These are phyloP conservation scores for Larimichthys polyactis DNA, from an alignment of 2,113 vertebrate species.

Conservation along the genomic window DNA sequence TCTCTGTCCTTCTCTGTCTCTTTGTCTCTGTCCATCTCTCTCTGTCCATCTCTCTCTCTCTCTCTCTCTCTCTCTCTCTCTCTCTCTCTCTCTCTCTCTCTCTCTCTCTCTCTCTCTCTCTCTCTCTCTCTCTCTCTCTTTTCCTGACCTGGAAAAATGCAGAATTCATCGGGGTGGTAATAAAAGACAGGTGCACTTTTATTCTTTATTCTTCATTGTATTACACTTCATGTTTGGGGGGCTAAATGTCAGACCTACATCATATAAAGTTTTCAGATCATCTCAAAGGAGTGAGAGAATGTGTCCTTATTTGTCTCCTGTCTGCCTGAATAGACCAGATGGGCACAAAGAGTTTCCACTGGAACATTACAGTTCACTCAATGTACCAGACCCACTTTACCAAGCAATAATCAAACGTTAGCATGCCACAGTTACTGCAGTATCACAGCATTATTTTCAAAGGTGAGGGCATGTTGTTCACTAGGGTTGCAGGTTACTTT, in stretches of 20 bases:
- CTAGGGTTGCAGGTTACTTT: not conserved
- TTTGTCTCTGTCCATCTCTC: not conserved
- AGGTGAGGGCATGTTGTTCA: not conserved
- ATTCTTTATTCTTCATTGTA: conserved; percentile 24
- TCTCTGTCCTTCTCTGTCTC: conserved; percentile 7
- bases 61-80: not conserved
- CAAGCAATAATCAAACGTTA: not conserved
- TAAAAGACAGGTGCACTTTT: conserved; percentile 80
- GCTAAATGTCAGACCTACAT: conserved; percentile 55
- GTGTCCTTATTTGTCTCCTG: conserved; percentile 27
- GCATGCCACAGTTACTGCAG: not conserved
- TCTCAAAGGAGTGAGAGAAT: conserved; percentile 54
- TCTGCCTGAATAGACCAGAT: conserved; percentile 45
- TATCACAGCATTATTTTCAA: not conserved
- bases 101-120: not conserved
- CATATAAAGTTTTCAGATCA: conserved; percentile 36
- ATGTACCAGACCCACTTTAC: not conserved
- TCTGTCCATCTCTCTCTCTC: not conserved
- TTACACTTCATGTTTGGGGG: conserved; percentile 30
- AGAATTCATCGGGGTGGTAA: conserved; percentile 63
- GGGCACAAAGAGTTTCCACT: conserved; percentile 20
- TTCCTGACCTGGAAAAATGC: conserved; percentile 50
- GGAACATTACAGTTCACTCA: conserved; percentile 18
- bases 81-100: conserved; percentile 33
- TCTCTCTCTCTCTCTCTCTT: not conserved